These are phyloP conservation scores for Brachyistius frenatus DNA, from an alignment of 2,113 vertebrate genomes.

Conservation along the genomic window DNA sequence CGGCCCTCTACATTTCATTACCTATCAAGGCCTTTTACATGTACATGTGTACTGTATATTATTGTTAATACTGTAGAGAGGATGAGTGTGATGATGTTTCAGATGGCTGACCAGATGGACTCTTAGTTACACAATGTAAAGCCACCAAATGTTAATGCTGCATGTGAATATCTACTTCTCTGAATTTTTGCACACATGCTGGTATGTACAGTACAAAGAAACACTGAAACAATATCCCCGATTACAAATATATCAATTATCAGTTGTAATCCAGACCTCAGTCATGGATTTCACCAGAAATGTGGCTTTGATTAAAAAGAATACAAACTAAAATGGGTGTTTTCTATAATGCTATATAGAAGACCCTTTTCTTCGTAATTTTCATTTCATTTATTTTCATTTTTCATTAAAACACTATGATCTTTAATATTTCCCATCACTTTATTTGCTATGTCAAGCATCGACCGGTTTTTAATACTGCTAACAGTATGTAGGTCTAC, in stretches of 20 bases:
- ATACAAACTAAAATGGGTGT: constrained; percentile 24
- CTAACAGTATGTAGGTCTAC: neutral
- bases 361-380: constrained; percentile 47
- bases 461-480: neutral
- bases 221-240: constrained; percentile 24
- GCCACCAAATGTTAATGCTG: constrained; percentile 64
- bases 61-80: constrained; percentile 62
- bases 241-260: constrained; percentile 18
- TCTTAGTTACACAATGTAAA: constrained; percentile 43
- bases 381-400: constrained; percentile 30
- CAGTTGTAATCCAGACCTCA: constrained; percentile 22
- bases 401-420: constrained; percentile 67
- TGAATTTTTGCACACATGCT: constrained; percentile 50
- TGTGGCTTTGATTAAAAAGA: constrained; percentile 52
- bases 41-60: constrained; percentile 73
- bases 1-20: constrained; percentile 63
- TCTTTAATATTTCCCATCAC: constrained; percentile 28
- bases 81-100: constrained; percentile 37
- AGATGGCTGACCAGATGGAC: constrained; percentile 41
- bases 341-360: constrained; percentile 53
- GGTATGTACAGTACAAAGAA: constrained; percentile 35
- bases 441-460: neutral
- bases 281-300: constrained; percentile 26
- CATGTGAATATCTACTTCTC: constrained; percentile 67
- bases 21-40: constrained; percentile 77